Base-by-base conservation (phyloP, 2,797 vertebrate species). In the Argentina silus region DNA sequence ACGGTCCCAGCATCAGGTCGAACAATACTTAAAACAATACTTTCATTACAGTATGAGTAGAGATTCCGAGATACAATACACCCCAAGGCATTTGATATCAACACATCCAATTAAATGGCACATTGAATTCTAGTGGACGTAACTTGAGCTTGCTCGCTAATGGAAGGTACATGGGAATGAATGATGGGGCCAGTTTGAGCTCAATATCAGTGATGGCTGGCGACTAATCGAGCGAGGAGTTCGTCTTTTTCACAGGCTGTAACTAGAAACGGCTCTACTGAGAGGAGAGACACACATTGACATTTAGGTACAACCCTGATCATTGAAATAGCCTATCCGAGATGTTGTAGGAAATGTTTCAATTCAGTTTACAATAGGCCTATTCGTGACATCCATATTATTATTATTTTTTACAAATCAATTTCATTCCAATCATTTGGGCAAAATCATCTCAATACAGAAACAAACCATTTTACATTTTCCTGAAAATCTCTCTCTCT, bases 91-190 rank as follows among this genome's bases (percentile, higher is more conserved):
- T 74, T 83, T 67, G 85, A 92, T 89, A 74, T 79, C 83, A 88
- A 90, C 87, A 84, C 83, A 81, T 78, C 86, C 88, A 85, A 87
- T 89, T 90, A 90, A 90, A 87, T 68, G 64, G 76, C 82, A 62
- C 80, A 78, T 84, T 88, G 84, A 86, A 86, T 85, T 82, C 73
- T 76, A 76, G 79, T 72, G 67, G 78, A 36, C 81, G 91, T 82
- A 91, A 91, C 85, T 53, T 86, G 90, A 92, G 87, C 89, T 10
- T 2, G 48, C 67, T 53, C 12, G 79, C 75, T 81, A 83, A 80
- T 76, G 73, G 60, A 56, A 55, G 68, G 70, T 72, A 77, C 81
- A 72, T n/a, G n/a, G 27, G 55, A 70, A 36, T 71, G 82, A 74
- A 50, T 61, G 86, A 85, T 78, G 23, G 75, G 59, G 69, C 77